phyloP scores from a whole-genome alignment of 2,113 vertebrate species.

The Addax nasomaculatus region DNA sequence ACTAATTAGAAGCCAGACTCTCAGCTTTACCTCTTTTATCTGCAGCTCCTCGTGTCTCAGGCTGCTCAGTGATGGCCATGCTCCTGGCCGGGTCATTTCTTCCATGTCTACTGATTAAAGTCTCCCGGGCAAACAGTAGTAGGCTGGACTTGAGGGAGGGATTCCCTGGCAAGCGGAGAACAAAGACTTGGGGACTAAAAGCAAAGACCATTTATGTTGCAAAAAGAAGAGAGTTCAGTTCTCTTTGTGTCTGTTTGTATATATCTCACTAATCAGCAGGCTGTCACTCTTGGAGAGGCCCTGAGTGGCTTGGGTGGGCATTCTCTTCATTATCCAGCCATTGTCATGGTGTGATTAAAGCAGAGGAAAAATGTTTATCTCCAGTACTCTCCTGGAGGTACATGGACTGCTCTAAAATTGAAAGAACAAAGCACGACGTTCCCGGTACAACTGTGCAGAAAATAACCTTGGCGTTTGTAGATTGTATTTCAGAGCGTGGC shows the following conservation, averaged over 20 bases:
- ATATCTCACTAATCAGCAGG: neutral
- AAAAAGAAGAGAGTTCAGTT: neutral
- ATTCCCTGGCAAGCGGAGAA: neutral
- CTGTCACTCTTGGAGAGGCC: neutral
- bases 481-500: neutral
- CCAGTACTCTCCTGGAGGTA: neutral
- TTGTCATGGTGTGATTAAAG: neutral
- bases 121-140: neutral
- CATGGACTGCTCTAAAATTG: neutral
- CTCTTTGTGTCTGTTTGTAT: neutral
- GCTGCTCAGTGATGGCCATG: rapidly evolving
- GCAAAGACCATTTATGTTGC: neutral
- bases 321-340: neutral
- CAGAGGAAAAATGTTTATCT: neutral
- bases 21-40: neutral
- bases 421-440: neutral
- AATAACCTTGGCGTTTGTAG: neutral
- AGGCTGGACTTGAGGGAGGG: neutral
- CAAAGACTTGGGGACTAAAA: neutral
- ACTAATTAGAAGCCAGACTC: neutral
- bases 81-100: neutral
- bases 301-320: neutral
- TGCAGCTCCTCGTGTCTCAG: rapidly evolving
- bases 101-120: neutral
- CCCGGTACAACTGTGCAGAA: neutral